Evolutionary conservation across 1,140 invertebrate genomes (phyloP).

Genomic region (Leptinotarsa defecta): DNA sequence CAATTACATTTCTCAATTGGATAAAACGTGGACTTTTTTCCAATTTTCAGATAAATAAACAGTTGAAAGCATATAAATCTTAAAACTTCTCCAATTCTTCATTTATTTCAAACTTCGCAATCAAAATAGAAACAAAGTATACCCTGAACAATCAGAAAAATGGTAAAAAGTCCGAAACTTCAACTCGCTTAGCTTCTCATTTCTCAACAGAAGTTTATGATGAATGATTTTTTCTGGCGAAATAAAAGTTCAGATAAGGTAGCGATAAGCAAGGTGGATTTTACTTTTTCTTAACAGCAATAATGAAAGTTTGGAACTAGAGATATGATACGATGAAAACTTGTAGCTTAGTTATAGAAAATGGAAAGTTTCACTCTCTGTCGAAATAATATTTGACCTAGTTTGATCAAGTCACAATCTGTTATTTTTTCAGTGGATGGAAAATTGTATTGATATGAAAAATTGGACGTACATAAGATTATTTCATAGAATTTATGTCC

Average conservation of each 20-base stretch:
- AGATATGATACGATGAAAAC: background rate
- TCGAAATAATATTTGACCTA: background rate
- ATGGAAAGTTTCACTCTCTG: background rate
- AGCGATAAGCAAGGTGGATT: background rate
- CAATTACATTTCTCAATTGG: too few species aligned
- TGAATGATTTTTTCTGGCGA: background rate
- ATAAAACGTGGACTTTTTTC: background rate
- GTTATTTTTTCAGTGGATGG: too few species aligned
- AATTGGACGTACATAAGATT: too few species aligned
- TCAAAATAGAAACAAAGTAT: background rate
- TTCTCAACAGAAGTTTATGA: constrained; percentile 1
- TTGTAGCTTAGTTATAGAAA: background rate
- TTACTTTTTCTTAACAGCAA: background rate
- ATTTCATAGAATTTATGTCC: too few species aligned
- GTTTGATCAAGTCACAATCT: background rate
- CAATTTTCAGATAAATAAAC: background rate
- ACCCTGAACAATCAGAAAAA: background rate
- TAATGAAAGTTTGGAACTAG: background rate
- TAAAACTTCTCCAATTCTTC: background rate
- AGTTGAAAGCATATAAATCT: background rate
- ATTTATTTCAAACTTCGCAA: background rate
- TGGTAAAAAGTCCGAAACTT: background rate
- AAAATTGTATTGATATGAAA: too few species aligned
- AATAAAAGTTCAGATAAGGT: background rate
- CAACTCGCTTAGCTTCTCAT: constrained; percentile 1